Evolutionary conservation across 2,797 vertebrate genomes (phyloP).

Genomic region (Bradypodion ventrale): DNA sequence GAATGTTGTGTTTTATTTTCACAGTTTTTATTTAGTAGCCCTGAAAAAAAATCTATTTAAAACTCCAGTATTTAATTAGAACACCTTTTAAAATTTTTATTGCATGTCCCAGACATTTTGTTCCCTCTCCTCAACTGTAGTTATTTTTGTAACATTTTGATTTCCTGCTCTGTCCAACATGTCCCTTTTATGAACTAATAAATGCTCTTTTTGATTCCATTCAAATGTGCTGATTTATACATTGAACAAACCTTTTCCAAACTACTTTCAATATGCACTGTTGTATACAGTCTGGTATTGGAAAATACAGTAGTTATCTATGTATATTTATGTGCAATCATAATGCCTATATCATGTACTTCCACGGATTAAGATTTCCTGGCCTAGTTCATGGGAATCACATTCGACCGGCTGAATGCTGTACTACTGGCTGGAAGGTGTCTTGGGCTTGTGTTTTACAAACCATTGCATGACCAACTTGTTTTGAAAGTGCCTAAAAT

Average conservation of each 20-base stretch:
- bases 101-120: constrained; percentile 15
- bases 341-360: neutral
- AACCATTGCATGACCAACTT: neutral
- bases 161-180: neutral
- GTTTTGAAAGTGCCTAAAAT: neutral
- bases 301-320: neutral
- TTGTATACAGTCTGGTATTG: neutral
- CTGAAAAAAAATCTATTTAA: constrained; percentile 14
- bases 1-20: constrained; percentile 19
- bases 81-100: constrained; percentile 9
- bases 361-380: neutral
- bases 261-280: neutral
- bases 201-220: constrained; percentile 30
- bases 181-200: constrained; percentile 28
- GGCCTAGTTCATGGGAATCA: neutral
- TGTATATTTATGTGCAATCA: neutral
- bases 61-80: constrained; percentile 29
- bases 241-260: neutral
- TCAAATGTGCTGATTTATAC: neutral
- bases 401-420: no score
- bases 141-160: constrained; percentile 35
- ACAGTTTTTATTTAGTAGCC: constrained; percentile 22
- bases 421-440: neutral
- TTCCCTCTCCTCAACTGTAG: neutral
- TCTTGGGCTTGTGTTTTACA: neutral